These are phyloP conservation scores for Struthidea cinerea DNA, from an alignment of 2,113 vertebrate species.

Conservation along the genomic window DNA sequence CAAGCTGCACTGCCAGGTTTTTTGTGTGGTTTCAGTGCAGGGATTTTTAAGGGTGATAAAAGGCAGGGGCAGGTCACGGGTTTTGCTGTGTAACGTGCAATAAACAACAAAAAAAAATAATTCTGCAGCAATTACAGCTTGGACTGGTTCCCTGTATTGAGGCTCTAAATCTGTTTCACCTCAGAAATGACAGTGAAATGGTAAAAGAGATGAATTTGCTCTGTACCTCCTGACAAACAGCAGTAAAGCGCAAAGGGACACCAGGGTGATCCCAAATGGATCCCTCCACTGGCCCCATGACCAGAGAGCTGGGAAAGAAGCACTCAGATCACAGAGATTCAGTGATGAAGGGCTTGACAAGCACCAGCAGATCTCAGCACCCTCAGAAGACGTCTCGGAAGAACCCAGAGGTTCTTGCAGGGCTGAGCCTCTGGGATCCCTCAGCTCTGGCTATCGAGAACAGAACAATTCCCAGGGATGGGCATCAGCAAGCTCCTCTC, in stretches of 20 bases:
- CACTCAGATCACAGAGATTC: background rate
- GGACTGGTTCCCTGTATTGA: background rate
- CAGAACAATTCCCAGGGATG: background rate
- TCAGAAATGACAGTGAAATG: background rate
- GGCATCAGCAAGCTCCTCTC: background rate
- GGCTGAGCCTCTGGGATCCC: background rate
- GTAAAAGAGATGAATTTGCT: background rate
- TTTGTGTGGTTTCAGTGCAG: background rate
- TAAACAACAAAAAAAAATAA: background rate
- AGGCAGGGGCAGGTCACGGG: background rate
- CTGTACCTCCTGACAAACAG: background rate
- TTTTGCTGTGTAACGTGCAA: background rate
- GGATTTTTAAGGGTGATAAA: background rate
- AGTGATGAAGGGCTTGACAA: background rate
- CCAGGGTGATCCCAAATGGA: background rate
- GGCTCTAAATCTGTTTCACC: background rate
- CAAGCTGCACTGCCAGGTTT: background rate
- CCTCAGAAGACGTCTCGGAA: background rate
- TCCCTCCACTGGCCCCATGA: accelerated
- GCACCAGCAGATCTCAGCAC: background rate
- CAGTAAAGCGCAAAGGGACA: background rate
- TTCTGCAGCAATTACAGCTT: background rate
- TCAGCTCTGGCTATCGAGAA: background rate
- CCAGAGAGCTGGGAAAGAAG: accelerated
- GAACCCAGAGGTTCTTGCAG: background rate